These are phyloP conservation scores for Campylorhamphus procurvoides DNA, from an alignment of 2,113 vertebrate genomes.

Conservation along the genomic window DNA sequence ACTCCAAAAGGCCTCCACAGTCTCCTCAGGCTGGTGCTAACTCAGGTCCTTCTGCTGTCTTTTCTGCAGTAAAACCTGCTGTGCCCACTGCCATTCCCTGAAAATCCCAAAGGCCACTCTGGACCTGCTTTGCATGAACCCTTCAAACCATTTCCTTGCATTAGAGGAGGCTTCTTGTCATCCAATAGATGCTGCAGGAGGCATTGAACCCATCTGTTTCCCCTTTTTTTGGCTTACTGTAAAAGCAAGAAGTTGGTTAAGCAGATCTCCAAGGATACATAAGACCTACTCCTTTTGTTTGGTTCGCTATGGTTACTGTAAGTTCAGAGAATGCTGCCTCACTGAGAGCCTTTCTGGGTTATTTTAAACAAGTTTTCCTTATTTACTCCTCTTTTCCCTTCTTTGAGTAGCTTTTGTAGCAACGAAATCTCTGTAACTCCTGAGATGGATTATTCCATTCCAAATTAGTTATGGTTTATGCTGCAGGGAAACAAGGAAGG, in stretches of 20 bases:
- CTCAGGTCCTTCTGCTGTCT: not conserved
- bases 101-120: slow-evolving; percentile 7
- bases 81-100: not conserved
- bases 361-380: slow-evolving; percentile 41
- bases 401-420: slow-evolving; percentile 21
- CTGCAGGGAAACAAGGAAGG: not conserved
- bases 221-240: slow-evolving; percentile 48
- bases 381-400: slow-evolving; percentile 26
- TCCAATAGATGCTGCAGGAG: slow-evolving; percentile 2
- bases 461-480: not conserved
- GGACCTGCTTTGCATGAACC: not conserved
- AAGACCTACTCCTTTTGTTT: slow-evolving; percentile 59
- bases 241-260: slow-evolving; percentile 60
- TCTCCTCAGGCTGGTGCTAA: accelerated
- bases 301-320: slow-evolving; percentile 62
- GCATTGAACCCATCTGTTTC: slow-evolving; percentile 31
- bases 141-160: not conserved
- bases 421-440: slow-evolving; percentile 37
- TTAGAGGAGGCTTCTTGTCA: slow-evolving; percentile 25
- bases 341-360: slow-evolving; percentile 34
- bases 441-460: slow-evolving; percentile 14
- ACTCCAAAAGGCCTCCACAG: not conserved
- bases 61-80: not conserved
- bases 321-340: slow-evolving; percentile 11
- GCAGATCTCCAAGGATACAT: slow-evolving; percentile 64